Conservation (phyloP, 2,888 invertebrate genomes). For the Malacosoma neustria region DNA sequence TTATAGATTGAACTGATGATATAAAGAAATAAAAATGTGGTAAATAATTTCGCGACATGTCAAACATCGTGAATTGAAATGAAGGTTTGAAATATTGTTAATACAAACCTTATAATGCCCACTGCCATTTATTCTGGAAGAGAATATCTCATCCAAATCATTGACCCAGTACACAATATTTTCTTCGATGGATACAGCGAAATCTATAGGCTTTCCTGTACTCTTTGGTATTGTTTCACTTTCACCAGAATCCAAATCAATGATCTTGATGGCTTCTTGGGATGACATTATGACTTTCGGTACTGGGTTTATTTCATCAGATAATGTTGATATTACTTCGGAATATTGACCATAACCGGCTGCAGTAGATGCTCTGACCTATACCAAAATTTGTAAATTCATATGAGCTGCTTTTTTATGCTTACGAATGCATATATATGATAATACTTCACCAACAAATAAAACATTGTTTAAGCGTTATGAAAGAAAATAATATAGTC, state of each 20-base stretch:
- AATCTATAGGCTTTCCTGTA: slow-evolving; percentile 80
- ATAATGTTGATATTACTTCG: slow-evolving; percentile 72
- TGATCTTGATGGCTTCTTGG: slow-evolving; percentile 80
- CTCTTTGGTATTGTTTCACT: slow-evolving; percentile 76
- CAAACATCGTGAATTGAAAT: too few relatives aligned
- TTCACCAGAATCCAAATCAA: slow-evolving; percentile 83
- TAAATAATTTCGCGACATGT: too few relatives aligned
- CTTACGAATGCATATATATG: too few relatives aligned
- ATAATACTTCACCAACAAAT: too few relatives aligned
- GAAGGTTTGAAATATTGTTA: too few relatives aligned
- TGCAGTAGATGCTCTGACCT: slow-evolving; percentile 88
- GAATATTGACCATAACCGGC: slow-evolving; percentile 85
- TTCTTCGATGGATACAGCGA: slow-evolving; percentile 81
- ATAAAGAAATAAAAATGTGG: too few relatives aligned
- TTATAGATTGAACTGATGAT: too few relatives aligned
- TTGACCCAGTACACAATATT: slow-evolving; percentile 89
- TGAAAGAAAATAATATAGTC: too few relatives aligned
- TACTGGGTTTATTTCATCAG: slow-evolving; percentile 83
- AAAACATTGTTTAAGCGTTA: too few relatives aligned
- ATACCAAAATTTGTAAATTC: slow-evolving; percentile 6
- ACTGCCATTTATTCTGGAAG: slow-evolving; percentile 72
- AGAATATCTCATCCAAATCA: slow-evolving; percentile 81
- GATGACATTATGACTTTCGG: slow-evolving; percentile 86
- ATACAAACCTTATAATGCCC: slow-evolving; percentile 61
- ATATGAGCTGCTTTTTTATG: too few relatives aligned